Evolutionary conservation across 2,797 vertebrate genomes (phyloP).

Genomic region (Coracias cyanogaster): DNA sequence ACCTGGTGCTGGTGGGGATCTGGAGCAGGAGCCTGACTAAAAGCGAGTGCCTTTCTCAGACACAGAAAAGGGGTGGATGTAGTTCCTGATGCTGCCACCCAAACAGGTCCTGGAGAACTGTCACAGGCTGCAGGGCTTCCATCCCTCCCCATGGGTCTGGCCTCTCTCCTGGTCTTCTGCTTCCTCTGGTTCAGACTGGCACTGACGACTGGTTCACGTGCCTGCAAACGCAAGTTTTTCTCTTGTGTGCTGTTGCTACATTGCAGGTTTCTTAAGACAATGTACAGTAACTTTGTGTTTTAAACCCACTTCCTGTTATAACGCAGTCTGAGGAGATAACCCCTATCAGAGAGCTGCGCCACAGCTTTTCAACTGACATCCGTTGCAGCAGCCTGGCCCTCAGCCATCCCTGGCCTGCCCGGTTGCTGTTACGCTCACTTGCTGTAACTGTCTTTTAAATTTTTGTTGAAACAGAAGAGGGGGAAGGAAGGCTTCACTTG

Average conservation of each 20-base stretch:
- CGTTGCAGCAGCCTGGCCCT: rapidly evolving
- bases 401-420: background rate
- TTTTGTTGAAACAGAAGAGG: background rate
- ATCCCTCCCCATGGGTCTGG: rapidly evolving
- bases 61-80: rapidly evolving
- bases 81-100: background rate
- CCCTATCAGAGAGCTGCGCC: background rate
- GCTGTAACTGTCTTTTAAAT: background rate
- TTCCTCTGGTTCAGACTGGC: background rate
- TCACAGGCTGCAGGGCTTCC: rapidly evolving
- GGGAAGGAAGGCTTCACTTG: background rate
- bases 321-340: background rate
- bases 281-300: background rate
- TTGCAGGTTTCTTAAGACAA: background rate
- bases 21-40: background rate
- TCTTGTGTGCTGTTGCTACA: background rate
- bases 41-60: background rate
- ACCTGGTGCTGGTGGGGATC: background rate
- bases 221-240: background rate
- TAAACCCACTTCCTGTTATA: background rate
- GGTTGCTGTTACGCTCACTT: rapidly evolving
- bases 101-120: background rate
- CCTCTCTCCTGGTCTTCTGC: background rate
- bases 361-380: background rate
- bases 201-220: background rate